Evolutionary conservation across 2,797 vertebrate genomes (phyloP).

Genomic region (Ibycter americanus): DNA sequence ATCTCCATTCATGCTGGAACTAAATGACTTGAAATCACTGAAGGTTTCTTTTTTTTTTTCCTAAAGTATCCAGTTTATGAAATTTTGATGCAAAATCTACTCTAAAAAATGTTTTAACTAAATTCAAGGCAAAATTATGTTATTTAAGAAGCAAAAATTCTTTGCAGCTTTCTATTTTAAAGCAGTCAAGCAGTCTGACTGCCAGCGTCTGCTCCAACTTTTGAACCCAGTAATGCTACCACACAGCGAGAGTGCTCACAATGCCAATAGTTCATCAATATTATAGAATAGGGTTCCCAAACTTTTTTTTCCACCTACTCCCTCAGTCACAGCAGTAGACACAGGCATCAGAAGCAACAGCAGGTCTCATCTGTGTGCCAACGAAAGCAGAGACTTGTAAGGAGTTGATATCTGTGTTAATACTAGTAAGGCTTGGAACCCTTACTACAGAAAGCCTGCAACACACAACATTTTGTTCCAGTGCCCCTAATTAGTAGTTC

Average conservation of each 20-base stretch:
- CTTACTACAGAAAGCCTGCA: background rate
- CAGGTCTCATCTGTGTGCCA: background rate
- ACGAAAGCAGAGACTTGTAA: background rate
- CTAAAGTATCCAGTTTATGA: background rate
- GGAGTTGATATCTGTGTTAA: background rate
- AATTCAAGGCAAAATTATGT: background rate
- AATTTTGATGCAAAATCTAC: background rate
- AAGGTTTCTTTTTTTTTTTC: background rate
- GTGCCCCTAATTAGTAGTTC: background rate
- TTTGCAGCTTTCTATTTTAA: background rate
- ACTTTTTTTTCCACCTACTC: background rate
- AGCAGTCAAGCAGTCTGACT: background rate
- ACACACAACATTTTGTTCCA: background rate
- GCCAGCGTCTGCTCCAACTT: background rate
- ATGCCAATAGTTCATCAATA: fast-evolving
- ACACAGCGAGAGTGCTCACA: background rate
- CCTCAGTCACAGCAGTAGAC: background rate
- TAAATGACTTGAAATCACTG: background rate
- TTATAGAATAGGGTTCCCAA: background rate
- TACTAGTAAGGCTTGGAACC: background rate
- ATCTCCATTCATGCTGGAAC: background rate
- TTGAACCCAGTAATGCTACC: background rate
- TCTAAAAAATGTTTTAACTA: background rate
- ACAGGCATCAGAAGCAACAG: background rate
- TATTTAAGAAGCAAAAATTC: background rate